Evolutionary conservation across 2,113 vertebrate species (phyloP).

Genomic region (Perca flavescens): DNA sequence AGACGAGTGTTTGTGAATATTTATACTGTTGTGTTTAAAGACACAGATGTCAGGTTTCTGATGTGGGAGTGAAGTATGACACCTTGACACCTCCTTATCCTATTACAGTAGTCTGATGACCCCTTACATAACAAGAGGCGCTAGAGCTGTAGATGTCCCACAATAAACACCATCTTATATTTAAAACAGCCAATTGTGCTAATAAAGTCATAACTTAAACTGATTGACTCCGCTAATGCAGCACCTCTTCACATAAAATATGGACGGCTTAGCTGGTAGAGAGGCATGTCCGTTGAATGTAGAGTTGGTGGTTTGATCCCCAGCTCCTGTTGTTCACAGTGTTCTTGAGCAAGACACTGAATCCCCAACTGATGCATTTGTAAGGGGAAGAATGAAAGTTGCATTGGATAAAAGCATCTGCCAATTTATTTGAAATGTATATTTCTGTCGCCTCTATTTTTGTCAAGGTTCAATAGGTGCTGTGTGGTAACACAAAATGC

Average conservation of each 20-base stretch:
- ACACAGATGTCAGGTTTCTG: constrained; percentile 39
- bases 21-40: constrained; percentile 35
- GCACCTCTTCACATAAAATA: background rate
- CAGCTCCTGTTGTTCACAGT: background rate
- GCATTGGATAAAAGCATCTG: background rate
- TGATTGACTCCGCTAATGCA: constrained; percentile 7
- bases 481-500: background rate
- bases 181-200: background rate
- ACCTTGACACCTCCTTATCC: constrained; percentile 37
- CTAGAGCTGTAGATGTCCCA: constrained; percentile 18
- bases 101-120: constrained; percentile 13
- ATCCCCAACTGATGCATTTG: background rate
- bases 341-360: background rate
- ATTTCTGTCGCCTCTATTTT: background rate
- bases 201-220: background rate
- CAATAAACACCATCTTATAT: background rate
- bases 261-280: background rate
- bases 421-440: background rate
- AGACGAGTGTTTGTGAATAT: constrained; percentile 25
- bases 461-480: background rate
- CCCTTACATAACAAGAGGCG: constrained; percentile 34
- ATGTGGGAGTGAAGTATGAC: constrained; percentile 29
- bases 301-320: background rate
- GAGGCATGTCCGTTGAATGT: background rate
- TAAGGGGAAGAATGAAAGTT: background rate